Evolutionary conservation across 1,140 invertebrate species (phyloP), one percentile per base, ranked within the genome.

Genomic region (Anoplolepis gracilipes): DNA sequence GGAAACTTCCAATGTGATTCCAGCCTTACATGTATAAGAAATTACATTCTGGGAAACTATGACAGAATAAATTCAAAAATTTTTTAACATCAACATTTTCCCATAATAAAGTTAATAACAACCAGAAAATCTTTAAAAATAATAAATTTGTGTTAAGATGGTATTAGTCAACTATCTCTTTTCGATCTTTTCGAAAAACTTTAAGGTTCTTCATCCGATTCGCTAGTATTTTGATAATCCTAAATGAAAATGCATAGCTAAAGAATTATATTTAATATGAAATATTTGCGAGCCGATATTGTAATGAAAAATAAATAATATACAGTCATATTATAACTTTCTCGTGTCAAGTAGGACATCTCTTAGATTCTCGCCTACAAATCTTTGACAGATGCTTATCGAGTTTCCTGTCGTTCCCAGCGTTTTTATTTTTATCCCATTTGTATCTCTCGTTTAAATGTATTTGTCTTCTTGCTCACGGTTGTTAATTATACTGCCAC

Each of bases 401-500:
- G 36, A 87, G 73, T 62, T 59, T 25, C 25, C 36, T 42, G 53
- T 62, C 22, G 46, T 25, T 85, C 55, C 10, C 16, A n/a, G 59
- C 53, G 62, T 88, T 85, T 87, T 53, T 46, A 55, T 16, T 85
- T 76, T 79, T 79, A 59, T 22, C 11, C 2, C 11, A 22, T 77
- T 39, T 33, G 61, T 25, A n/a, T n/a, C 19, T 57, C 64, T 55
- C 64, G 5, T 67, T 87, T n/a, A 25, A 22, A 42, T 64, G 25
- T 67, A 49, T 79, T 67, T 85, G 85, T 61, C 76, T 81, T 72
- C 33, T n/a, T 39, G 57, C 46, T 16, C 53, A 22, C 10, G 11
- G 16, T 36, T 49, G 65, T 86, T 89, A 89, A 89, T 86, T 89
- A 77, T 64, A 73, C 57, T 49, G 1, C 6, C 49, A 65, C 46